A percentile compares a stretch with the other conserved stretches of the same genome.
phyloP scores from a whole-genome alignment of 2,113 vertebrate species.

The Centropus unirufus region DNA sequence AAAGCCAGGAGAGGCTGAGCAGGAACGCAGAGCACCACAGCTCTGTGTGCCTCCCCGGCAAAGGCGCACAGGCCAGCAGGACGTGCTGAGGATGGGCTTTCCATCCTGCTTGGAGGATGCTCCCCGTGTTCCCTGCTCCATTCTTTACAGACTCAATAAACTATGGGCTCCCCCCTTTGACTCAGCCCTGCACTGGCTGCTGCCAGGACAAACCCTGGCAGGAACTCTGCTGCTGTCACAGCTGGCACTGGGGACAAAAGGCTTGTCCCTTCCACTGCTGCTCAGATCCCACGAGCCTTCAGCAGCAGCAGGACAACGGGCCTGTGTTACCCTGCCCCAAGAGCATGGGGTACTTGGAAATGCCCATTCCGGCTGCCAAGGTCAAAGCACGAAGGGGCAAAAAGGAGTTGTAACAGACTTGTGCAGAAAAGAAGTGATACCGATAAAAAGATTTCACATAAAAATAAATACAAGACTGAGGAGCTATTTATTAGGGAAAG shows the following conservation, averaged over 20 bases:
- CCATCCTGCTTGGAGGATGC: neutral
- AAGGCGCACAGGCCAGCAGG: accelerated
- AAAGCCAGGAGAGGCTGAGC: neutral
- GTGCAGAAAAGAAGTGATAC: neutral
- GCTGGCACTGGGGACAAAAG: neutral
- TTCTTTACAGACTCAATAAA: neutral
- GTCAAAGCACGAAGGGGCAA: neutral
- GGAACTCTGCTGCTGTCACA: accelerated
- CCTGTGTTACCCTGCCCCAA: accelerated
- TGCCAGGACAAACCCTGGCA: neutral
- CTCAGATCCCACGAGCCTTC: accelerated
- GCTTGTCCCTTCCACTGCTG: neutral
- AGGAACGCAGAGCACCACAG: neutral
- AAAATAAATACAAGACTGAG: neutral
- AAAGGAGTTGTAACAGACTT: neutral
- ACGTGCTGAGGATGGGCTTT: neutral
- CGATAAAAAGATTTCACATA: neutral
- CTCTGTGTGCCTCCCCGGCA: neutral
- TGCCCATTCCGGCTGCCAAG: accelerated
- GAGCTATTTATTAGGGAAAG: too few species aligned
- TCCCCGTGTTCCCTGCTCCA: neutral
- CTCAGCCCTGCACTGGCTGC: neutral
- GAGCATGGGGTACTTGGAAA: accelerated
- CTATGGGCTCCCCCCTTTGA: accelerated
- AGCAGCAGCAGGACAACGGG: accelerated